Conservation (phyloP, 2,888 invertebrate species). For the Ischnus inquisitorius region DNA sequence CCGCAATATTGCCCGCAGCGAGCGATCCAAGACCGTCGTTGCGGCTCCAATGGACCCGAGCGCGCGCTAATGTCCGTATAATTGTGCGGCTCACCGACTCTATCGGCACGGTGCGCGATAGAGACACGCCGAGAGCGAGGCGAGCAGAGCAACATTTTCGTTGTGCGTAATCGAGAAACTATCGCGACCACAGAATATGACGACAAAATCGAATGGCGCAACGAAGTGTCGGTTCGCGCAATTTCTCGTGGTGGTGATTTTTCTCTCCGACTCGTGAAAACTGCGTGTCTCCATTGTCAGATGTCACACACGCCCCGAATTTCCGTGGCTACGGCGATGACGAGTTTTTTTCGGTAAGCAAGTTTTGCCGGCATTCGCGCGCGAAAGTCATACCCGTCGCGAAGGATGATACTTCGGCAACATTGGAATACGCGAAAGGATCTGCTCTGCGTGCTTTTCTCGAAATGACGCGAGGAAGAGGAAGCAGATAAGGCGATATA, state of each 20-base stretch:
- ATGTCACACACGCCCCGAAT: neutral
- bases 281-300: neutral
- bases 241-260: neutral
- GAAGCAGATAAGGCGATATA: slow-evolving; percentile 10
- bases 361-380: neutral
- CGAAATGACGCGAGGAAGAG: neutral
- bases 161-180: slow-evolving; percentile 34
- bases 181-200: slow-evolving; percentile 10
- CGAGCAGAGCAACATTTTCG: slow-evolving; percentile 13
- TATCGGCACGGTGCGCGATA: slow-evolving; percentile 3
- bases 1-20: slow-evolving; percentile 53
- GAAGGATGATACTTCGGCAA: slow-evolving; percentile 1
- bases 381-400: neutral
- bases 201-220: slow-evolving; percentile 24
- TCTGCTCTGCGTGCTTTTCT: neutral
- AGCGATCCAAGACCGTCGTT: slow-evolving; percentile 42
- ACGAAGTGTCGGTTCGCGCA: neutral
- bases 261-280: neutral
- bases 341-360: neutral
- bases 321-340: neutral
- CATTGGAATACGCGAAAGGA: neutral
- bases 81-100: slow-evolving; percentile 28
- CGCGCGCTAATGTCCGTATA: slow-evolving; percentile 39
- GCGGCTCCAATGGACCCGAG: slow-evolving; percentile 47
- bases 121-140: neutral